phyloP scores from a whole-genome alignment of 1,140 invertebrate species.

The Gonioctena quinquepunctata region DNA sequence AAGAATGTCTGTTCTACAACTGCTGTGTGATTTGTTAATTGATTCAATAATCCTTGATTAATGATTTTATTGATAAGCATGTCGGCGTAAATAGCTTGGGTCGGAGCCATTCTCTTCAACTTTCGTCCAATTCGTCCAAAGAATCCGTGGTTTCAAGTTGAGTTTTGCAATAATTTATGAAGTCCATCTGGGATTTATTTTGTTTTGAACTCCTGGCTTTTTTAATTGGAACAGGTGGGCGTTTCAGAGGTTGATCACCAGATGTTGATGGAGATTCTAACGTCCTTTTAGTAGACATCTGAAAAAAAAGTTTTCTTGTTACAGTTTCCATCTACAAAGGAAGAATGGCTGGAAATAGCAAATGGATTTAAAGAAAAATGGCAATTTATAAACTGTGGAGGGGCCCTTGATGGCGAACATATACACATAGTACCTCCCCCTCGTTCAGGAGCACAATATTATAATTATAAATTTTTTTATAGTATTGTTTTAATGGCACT shows the following conservation, averaged over 20 bases:
- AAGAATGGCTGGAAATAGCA: constrained; percentile 4
- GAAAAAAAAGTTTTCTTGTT: neutral
- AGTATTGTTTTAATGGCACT: constrained; percentile 1
- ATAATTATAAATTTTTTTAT: neutral
- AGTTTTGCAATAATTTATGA: neutral
- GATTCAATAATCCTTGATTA: neutral
- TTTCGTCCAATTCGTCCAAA: neutral
- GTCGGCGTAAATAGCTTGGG: neutral
- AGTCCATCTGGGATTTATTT: neutral
- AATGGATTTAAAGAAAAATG: neutral
- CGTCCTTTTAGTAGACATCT: neutral
- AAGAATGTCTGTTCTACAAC: too few species aligned
- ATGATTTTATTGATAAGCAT: neutral
- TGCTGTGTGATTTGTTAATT: neutral
- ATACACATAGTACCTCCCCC: neutral
- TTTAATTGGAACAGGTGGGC: neutral
- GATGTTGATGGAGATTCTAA: neutral
- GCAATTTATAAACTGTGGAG: neutral
- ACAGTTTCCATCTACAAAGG: constrained; percentile 12
- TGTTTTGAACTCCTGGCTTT: neutral
- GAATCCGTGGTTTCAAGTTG: neutral
- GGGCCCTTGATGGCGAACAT: too few species aligned
- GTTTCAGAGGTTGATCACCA: neutral
- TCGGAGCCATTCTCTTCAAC: neutral
- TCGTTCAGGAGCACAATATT: neutral